phyloP scores from a whole-genome alignment of 2,113 vertebrate genomes.

The Anolis sagrei region DNA sequence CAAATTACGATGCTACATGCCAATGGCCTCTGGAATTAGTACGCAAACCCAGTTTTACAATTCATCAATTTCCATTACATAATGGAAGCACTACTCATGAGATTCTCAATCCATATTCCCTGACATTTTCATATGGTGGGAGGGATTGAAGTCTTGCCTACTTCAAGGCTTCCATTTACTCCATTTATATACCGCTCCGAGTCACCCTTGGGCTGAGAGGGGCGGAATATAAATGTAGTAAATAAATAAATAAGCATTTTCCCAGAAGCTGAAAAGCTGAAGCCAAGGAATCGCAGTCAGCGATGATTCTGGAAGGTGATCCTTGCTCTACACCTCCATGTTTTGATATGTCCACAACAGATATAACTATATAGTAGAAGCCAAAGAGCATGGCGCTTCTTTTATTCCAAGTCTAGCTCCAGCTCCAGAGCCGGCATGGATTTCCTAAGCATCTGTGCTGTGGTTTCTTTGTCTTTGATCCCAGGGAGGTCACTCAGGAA shows the following conservation, averaged over 20 bases:
- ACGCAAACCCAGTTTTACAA: not conserved
- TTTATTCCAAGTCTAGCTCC: constrained; percentile 80
- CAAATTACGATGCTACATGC: not conserved
- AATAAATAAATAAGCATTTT: no score
- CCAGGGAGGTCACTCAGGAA: constrained; percentile 93
- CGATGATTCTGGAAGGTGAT: not conserved
- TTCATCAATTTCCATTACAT: no score
- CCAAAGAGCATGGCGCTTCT: not conserved
- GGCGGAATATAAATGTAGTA: no score
- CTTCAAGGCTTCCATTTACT: no score
- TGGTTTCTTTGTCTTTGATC: constrained; percentile 82
- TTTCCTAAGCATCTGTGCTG: constrained; percentile 78
- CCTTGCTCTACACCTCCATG: no score
- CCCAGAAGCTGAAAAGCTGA: not conserved
- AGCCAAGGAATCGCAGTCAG: not conserved
- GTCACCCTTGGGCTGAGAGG: no score
- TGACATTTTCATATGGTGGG: not conserved
- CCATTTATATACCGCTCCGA: no score
- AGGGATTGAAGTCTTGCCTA: not conserved
- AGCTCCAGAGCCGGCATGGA: constrained; percentile 85
- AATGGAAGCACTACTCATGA: not conserved
- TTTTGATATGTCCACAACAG: no score
- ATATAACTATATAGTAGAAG: not conserved
- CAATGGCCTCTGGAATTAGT: not conserved
- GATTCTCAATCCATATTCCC: not conserved